A percentile compares a stretch with the other conserved stretches of the same genome.
Evolutionary conservation across 2,113 vertebrate genomes (phyloP).

Genomic region (Paracanthobrama guichenoti): DNA sequence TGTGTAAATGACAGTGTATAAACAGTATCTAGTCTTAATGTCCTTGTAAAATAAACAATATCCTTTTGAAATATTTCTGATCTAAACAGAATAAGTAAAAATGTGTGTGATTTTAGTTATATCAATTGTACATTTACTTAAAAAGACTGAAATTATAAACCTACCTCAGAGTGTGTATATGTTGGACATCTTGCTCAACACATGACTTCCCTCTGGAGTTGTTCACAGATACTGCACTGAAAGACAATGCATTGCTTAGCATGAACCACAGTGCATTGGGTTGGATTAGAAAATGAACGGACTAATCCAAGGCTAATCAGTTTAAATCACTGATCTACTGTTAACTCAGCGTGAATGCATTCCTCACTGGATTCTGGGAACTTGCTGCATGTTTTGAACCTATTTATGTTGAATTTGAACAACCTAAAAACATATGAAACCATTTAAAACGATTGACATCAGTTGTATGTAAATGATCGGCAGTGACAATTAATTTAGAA

Average conservation of each 20-base stretch:
- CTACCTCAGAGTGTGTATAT: slow-evolving; percentile 58
- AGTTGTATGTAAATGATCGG: neutral
- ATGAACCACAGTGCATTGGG: slow-evolving; percentile 23
- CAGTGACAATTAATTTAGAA: neutral
- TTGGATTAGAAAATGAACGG: slow-evolving; percentile 41
- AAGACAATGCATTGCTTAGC: slow-evolving; percentile 16
- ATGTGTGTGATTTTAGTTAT: neutral
- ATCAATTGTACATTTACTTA: neutral
- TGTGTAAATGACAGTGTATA: neutral
- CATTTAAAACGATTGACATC: neutral
- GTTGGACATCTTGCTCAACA: slow-evolving; percentile 52
- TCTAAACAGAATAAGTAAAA: neutral
- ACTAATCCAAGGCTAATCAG: slow-evolving; percentile 53
- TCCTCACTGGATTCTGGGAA: slow-evolving; percentile 28
- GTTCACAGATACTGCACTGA: neutral
- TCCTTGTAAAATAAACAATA: neutral
- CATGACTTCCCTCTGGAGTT: slow-evolving; percentile 35
- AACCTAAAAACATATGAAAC: neutral
- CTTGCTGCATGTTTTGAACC: neutral
- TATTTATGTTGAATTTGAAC: neutral
- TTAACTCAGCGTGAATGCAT: slow-evolving; percentile 38
- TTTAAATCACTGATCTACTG: slow-evolving; percentile 33
- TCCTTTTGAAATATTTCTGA: neutral
- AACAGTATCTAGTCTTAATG: neutral
- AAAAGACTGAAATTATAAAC: neutral